Evolutionary conservation across 92 coral and sea anemone genomes (phyloP).

Genomic region (Porites rus): DNA sequence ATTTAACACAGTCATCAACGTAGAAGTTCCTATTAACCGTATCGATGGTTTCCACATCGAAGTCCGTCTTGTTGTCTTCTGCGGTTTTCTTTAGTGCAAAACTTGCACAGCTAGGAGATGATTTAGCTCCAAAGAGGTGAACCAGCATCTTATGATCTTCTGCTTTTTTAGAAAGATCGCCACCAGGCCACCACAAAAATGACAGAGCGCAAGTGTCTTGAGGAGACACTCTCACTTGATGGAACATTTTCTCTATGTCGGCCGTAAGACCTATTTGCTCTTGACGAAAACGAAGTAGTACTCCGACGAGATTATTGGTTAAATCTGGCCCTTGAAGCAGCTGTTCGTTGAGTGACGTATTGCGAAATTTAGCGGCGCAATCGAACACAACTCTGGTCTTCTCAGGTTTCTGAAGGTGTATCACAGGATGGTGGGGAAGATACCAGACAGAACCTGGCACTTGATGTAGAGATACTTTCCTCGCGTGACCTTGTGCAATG

Average conservation of each 20-base stretch:
- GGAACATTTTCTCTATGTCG: conserved; percentile 15
- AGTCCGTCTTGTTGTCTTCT: conserved; percentile 14
- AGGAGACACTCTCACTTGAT: conserved; percentile 17
- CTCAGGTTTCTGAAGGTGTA: background rate
- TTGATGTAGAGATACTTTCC: background rate
- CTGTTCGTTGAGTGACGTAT: too few species aligned
- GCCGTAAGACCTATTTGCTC: background rate
- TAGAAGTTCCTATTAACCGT: background rate
- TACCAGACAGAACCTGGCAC: background rate
- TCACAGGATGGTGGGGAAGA: background rate
- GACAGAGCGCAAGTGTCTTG: background rate
- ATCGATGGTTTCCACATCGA: background rate
- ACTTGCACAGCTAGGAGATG: conserved; percentile 37
- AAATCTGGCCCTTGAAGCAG: too few species aligned
- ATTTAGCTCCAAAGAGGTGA: conserved; percentile 41
- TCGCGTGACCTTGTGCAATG: background rate
- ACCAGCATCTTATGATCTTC: conserved; percentile 11
- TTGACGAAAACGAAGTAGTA: too few species aligned
- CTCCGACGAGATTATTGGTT: too few species aligned
- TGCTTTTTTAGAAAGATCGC: conserved; percentile 1
- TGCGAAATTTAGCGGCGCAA: too few species aligned
- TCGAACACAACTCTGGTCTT: background rate
- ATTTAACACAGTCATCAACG: conserved; percentile 41
- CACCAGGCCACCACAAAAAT: conserved; percentile 41
- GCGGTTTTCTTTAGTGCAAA: conserved; percentile 31